Conservation (phyloP, 2,113 vertebrate species). For the Pseudonaja textilis region DNA sequence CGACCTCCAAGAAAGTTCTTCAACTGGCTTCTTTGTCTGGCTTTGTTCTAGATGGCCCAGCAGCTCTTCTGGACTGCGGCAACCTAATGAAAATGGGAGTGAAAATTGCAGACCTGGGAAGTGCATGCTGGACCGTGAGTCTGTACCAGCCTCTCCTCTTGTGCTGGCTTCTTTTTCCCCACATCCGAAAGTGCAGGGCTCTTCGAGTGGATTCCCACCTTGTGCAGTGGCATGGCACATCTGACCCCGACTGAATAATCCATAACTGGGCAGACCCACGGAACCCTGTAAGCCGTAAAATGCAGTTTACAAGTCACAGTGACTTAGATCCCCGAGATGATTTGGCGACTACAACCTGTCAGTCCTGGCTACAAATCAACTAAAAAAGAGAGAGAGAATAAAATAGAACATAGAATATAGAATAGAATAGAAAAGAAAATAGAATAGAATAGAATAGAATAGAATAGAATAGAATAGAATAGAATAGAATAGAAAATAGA, state of each 20-base stretch:
- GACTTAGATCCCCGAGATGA: background rate
- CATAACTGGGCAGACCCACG: background rate
- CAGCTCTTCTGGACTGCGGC: conserved; percentile 41
- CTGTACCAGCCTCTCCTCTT: fast-evolving
- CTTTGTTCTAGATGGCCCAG: conserved; percentile 37
- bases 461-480: too few species aligned
- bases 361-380: background rate
- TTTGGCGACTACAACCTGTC: background rate
- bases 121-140: conserved; percentile 86
- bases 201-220: background rate
- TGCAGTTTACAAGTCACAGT: background rate
- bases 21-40: conserved; percentile 4
- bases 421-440: too few species aligned
- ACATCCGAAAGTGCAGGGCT: background rate
- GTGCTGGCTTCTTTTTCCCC: background rate
- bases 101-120: conserved; percentile 88
- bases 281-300: background rate
- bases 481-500: too few species aligned
- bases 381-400: background rate
- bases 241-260: too few species aligned
- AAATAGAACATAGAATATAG: too few species aligned
- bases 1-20: background rate
- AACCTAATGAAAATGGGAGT: conserved; percentile 71
- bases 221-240: background rate
- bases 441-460: too few species aligned